Conservation (phyloP, 2,113 vertebrate species). For the Pelmatolapia mariae region DNA sequence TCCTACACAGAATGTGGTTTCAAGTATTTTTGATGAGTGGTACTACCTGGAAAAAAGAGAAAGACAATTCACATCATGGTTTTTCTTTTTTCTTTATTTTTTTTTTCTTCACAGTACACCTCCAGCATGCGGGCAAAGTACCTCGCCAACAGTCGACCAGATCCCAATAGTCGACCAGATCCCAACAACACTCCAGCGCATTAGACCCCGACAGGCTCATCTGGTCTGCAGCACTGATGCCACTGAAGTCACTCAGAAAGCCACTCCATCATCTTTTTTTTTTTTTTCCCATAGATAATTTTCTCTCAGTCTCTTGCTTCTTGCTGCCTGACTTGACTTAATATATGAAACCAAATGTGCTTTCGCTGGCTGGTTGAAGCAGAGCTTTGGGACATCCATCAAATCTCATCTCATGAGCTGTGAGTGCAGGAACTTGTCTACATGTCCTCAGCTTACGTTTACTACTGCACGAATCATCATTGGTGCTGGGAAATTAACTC, state of each 20-base stretch:
- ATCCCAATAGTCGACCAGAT: constrained; percentile 78
- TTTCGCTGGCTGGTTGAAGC: neutral
- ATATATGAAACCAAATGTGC: constrained; percentile 12
- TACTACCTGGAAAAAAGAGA: fast-evolving
- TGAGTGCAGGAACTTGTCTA: neutral
- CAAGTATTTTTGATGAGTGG: neutral
- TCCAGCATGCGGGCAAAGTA: constrained; percentile 99
- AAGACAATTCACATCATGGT: no score
- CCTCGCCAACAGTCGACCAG: constrained; percentile 88
- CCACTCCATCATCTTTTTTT: neutral
- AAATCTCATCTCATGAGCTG: neutral
- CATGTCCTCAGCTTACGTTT: neutral
- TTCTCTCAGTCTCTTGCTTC: neutral
- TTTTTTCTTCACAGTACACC: constrained; percentile 84
- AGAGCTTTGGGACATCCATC: neutral
- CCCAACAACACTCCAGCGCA: constrained; percentile 72
- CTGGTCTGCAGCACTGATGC: neutral
- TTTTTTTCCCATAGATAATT: fast-evolving
- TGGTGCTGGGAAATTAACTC: constrained; percentile 1
- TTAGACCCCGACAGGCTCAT: constrained; percentile 46
- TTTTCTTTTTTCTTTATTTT: neutral
- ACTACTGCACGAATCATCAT: neutral
- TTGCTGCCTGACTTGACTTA: neutral
- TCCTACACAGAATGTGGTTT: neutral
- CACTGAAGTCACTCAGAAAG: neutral